Conservation (phyloP, 1,140 invertebrate genomes). For the Neodiprion virginianus region DNA sequence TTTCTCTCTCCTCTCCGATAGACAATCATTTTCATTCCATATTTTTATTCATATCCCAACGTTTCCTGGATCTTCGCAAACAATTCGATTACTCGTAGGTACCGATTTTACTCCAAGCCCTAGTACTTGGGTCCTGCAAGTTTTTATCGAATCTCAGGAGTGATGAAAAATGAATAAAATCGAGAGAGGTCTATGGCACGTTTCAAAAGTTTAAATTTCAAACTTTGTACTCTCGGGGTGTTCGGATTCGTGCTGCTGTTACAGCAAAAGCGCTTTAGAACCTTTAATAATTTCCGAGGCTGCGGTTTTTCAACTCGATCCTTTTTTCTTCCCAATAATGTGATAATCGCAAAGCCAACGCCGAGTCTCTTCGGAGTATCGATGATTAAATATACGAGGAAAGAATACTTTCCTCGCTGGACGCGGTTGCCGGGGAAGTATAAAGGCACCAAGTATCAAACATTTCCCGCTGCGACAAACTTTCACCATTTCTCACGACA, state of each 20-base stretch:
- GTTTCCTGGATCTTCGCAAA: no score
- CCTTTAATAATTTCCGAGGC: neutral
- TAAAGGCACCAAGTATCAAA: neutral
- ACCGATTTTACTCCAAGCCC: no score
- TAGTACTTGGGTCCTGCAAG: no score
- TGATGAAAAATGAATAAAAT: neutral
- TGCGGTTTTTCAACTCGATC: neutral
- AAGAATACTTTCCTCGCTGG: neutral
- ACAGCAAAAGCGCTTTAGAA: neutral
- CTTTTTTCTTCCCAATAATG: neutral
- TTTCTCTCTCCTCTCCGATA: neutral
- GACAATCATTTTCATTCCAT: no score
- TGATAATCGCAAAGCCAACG: neutral
- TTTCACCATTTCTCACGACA: neutral
- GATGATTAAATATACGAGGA: neutral
- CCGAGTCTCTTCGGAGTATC: neutral
- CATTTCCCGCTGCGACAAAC: neutral
- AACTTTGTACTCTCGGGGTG: slow-evolving; percentile 4
- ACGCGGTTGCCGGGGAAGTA: neutral
- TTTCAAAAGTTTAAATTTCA: neutral
- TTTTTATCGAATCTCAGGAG: neutral
- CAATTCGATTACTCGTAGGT: no score
- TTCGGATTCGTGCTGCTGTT: neutral
- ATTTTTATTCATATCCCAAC: no score
- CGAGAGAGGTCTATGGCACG: neutral